Percentiles rank a stretch among this genome's conserved stretches.
These are phyloP conservation scores for Corythornis vintsioides DNA, from an alignment of 2,113 vertebrate species.

Conservation along the genomic window DNA sequence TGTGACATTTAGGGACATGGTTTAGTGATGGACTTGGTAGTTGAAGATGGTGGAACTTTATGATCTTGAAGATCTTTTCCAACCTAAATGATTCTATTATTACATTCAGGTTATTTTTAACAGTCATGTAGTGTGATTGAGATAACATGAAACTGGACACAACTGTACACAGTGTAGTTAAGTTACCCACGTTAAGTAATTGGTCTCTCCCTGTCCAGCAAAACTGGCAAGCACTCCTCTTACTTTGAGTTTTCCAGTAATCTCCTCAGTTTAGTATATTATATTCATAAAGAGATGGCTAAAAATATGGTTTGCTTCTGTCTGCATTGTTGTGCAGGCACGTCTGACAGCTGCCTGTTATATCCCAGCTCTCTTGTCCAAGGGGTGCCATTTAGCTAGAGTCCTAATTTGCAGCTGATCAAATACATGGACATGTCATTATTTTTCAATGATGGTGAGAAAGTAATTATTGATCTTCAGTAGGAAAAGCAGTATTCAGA, in stretches of 20 bases:
- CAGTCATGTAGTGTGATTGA: background rate
- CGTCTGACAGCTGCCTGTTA: background rate
- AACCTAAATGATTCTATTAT: background rate
- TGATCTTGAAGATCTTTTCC: background rate
- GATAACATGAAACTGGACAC: background rate
- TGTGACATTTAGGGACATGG: background rate
- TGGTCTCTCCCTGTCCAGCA: background rate
- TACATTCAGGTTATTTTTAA: background rate
- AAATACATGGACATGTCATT: background rate
- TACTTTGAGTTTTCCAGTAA: background rate
- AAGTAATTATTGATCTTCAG: conserved; percentile 30
- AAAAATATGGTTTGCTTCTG: background rate
- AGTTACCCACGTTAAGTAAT: background rate
- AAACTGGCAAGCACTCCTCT: background rate
- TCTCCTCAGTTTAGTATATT: background rate
- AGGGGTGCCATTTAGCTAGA: background rate
- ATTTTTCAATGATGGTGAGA: background rate
- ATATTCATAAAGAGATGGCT: background rate
- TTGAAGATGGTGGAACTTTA: background rate
- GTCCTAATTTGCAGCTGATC: conserved; percentile 20
- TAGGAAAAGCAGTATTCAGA: background rate
- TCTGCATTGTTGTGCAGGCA: background rate
- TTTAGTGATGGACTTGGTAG: background rate
- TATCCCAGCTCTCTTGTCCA: background rate
- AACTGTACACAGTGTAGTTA: background rate